phyloP scores from a whole-genome alignment of 1,140 invertebrate species.

The Homarus americanus region DNA sequence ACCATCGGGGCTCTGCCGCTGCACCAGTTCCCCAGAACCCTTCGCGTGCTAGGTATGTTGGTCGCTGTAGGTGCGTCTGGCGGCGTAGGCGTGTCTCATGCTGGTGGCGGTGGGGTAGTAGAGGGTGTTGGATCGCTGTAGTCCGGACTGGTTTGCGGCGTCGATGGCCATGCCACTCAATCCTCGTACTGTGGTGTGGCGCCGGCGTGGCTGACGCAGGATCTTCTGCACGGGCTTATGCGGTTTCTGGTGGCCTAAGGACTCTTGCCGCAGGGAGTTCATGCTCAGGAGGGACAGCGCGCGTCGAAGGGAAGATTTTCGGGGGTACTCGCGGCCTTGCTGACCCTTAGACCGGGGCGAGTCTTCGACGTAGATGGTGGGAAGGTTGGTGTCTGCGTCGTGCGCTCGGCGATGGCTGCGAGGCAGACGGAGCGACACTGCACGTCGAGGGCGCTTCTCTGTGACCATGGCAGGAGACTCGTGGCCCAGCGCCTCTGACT shows the following conservation, averaged over 20 bases:
- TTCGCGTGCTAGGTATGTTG: conserved; percentile 22
- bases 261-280: conserved; percentile 49
- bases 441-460: conserved; percentile 18
- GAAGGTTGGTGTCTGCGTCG: conserved; percentile 58
- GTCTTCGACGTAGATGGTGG: conserved; percentile 63
- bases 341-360: conserved; percentile 22
- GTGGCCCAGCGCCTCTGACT: not conserved
- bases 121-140: conserved; percentile 43
- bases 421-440: conserved; percentile 53
- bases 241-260: not conserved
- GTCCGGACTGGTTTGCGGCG: conserved; percentile 17
- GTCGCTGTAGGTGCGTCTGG: conserved; percentile 44
- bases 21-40: not conserved
- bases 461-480: not conserved
- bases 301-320: conserved; percentile 51
- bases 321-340: not conserved
- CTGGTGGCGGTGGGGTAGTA: conserved; percentile 59
- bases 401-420: conserved; percentile 45
- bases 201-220: conserved; percentile 48
- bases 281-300: conserved; percentile 63
- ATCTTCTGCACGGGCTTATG: conserved; percentile 63
- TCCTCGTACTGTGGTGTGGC: conserved; percentile 58
- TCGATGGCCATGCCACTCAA: conserved; percentile 65
- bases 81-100: conserved; percentile 27
- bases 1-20: not conserved